phyloP scores from a whole-genome alignment of 2,797 vertebrate species.

The Martes flavigula region DNA sequence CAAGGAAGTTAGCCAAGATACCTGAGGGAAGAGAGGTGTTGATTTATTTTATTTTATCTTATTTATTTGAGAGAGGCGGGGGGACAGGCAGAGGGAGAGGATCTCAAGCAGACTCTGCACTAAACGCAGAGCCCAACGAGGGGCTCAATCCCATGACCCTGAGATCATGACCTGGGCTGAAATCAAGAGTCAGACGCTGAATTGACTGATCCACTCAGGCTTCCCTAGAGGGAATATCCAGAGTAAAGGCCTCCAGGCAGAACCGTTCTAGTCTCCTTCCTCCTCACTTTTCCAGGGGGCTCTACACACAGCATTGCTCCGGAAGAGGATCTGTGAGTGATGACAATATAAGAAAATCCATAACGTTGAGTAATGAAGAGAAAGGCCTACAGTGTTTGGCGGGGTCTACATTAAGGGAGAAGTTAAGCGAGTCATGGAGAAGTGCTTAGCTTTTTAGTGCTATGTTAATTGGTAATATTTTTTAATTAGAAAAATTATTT shows the following conservation, averaged over 20 bases:
- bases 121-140: background rate
- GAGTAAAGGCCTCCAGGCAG: background rate
- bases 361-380: background rate
- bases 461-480: background rate
- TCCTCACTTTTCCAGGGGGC: background rate
- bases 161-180: background rate
- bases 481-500: slow-evolving; percentile 82
- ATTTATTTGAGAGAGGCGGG: background rate
- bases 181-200: background rate
- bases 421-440: background rate
- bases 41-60: background rate
- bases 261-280: background rate
- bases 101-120: background rate
- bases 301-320: background rate
- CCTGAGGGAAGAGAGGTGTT: background rate
- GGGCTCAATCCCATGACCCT: background rate
- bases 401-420: background rate
- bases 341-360: background rate
- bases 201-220: background rate
- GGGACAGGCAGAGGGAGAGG: background rate
- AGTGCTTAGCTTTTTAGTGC: background rate
- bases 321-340: background rate
- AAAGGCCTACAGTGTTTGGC: background rate
- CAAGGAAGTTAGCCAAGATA: background rate
- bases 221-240: background rate